Base-by-base conservation (phyloP, 2,888 invertebrate genomes). In the Drosophila kuntzei region DNA sequence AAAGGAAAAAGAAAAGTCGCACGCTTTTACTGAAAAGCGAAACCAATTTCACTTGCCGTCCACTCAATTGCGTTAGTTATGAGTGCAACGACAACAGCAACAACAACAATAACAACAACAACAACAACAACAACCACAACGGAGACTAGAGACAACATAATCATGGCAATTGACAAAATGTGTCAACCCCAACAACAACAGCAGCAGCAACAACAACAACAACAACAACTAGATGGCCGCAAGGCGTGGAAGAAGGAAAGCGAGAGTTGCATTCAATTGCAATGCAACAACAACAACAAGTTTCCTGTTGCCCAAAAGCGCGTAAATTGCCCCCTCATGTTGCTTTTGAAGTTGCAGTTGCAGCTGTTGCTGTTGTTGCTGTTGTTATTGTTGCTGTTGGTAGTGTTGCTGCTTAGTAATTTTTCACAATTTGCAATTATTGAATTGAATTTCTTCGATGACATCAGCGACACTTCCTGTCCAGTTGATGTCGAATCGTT, bases 41-140 rank as follows among this genome's bases (percentile, higher is more conserved):
- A 86, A 67, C 66, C 80, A 81, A 83, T 81, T 87, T 81, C 84
- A 87, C 81, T 81, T 83, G 80, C 73, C 67, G 76, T 79, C 79
- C 60, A 72, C 60, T 75, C 62, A 63, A 69, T 65, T 67, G 67
- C 70, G 66, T 72, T 72, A 71, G 87, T 87, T 81, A 81, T 87
- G 87, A 83, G 49, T 71, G 70, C 74, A 59, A 46, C 50, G 34
- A 32, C 37, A 43, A 29, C 58, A 58, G 11, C 36, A 29, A 11
- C 58, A 37, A 16, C 47, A 37, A 18, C 55, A 47, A 25, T 5
- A n/a, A n/a, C n/a, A n/a, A n/a, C 63, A 37, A 16, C 54, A 61
- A n/a, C 60, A 60, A n/a, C 39, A 12, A 29, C 62, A 60, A 36
- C 44, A 18, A 32, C 57, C 57, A 41, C 43, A 47, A 43, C 43